Percentiles rank a stretch among this genome's conserved stretches.
phyloP scores from a whole-genome alignment of 2,113 vertebrate species.

The Ceyx cyanopectus region DNA sequence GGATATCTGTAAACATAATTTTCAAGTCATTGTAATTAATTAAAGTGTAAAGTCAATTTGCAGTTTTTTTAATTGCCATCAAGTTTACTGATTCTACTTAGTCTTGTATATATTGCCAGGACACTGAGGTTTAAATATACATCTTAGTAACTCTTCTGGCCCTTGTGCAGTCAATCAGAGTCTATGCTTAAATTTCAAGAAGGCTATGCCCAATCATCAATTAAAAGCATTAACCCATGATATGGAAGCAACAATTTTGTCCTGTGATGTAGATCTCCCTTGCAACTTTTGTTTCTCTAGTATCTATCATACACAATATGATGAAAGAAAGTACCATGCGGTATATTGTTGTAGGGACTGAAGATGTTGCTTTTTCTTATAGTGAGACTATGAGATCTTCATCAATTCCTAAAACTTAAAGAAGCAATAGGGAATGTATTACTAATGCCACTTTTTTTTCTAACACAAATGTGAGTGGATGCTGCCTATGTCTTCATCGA shows the following conservation, averaged over 20 bases:
- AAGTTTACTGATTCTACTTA: not conserved
- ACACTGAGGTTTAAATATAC: not conserved
- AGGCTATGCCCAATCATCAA: not conserved
- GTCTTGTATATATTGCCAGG: not conserved
- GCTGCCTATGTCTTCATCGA: not conserved
- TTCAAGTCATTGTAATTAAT: not conserved
- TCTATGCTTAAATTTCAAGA: not conserved
- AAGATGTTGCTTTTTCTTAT: not conserved
- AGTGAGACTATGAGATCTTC: not conserved
- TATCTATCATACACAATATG: not conserved
- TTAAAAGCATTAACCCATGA: not conserved
- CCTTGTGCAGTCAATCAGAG: not conserved
- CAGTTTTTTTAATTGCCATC: not conserved
- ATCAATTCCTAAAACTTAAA: not conserved
- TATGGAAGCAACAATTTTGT: not conserved
- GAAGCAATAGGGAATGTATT: not conserved
- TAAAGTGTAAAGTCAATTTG: constrained; percentile 5
- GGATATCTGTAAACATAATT: not conserved
- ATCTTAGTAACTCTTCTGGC: constrained; percentile 30
- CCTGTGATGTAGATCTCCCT: not conserved
- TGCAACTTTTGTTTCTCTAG: not conserved
- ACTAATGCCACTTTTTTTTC: not conserved
- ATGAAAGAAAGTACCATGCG: not conserved
- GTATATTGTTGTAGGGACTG: not conserved
- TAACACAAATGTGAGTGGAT: not conserved